phyloP scores from a whole-genome alignment of 2,113 vertebrate species.

The Mellivora capensis region DNA sequence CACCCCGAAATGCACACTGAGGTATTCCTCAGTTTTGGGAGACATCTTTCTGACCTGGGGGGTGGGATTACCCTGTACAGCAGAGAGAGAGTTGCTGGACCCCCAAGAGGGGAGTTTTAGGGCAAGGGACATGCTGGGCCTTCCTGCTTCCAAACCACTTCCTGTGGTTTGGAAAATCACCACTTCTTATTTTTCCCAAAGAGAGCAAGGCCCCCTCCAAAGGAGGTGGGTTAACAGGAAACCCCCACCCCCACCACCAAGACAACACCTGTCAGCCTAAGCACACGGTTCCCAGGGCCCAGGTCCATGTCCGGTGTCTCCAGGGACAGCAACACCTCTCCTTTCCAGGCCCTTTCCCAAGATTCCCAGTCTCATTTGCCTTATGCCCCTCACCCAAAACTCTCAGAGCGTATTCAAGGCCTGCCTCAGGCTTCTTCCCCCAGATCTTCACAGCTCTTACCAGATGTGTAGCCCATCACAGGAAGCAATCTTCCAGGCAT shows the following conservation, averaged over 20 bases:
- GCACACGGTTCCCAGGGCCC: not conserved
- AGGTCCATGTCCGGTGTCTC: not conserved
- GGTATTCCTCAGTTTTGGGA: not conserved
- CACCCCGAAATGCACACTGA: not conserved
- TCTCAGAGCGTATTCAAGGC: not conserved
- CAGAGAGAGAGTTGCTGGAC: not conserved
- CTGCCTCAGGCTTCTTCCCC: not conserved
- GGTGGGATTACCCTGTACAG: not conserved
- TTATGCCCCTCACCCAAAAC: not conserved
- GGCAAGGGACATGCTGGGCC: not conserved
- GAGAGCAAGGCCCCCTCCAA: not conserved
- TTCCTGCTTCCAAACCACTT: not conserved
- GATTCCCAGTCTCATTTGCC: not conserved
- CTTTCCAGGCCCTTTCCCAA: not conserved
- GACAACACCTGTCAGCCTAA: not conserved
- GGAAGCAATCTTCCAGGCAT: not conserved
- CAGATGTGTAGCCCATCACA: not conserved
- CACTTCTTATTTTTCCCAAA: conserved; percentile 3
- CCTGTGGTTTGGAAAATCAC: not conserved
- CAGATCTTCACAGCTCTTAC: not conserved
- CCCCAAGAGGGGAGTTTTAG: not conserved
- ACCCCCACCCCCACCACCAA: not conserved
- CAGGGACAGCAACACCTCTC: not conserved
- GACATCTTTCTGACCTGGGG: not conserved
- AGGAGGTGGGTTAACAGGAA: not conserved